These are phyloP conservation scores for Athalia cordata DNA, from an alignment of 2,888 invertebrate species.

Conservation along the genomic window DNA sequence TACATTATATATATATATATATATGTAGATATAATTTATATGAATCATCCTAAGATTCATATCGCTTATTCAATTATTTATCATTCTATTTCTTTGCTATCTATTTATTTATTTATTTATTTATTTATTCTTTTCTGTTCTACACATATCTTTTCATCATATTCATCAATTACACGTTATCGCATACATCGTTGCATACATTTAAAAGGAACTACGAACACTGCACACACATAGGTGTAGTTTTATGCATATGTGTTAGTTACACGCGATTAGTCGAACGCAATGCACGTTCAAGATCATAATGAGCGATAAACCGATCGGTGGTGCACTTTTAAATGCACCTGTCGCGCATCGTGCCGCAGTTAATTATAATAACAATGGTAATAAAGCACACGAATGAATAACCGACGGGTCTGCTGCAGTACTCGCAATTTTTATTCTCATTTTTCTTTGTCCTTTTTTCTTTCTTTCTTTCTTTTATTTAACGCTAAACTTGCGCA, in stretches of 20 bases:
- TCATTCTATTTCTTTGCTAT: background rate
- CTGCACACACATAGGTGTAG: background rate
- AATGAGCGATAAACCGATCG: conserved; percentile 18
- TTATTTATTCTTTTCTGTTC: background rate
- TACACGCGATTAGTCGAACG: conserved; percentile 3
- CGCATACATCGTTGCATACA: too few species aligned
- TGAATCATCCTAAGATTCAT: background rate
- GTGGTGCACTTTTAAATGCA: conserved; percentile 23
- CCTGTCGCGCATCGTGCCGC: conserved; percentile 2
- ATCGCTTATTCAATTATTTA: background rate
- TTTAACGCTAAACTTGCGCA: too few species aligned
- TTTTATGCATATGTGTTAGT: conserved; percentile 1
- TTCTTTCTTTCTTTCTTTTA: too few species aligned
- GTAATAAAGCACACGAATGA: too few species aligned
- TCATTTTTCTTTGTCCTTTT: too few species aligned
- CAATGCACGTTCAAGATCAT: conserved; percentile 20
- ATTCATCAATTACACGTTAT: background rate
- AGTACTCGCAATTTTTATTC: background rate
- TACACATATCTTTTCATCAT: background rate
- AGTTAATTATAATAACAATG: too few species aligned
- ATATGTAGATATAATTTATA: too few species aligned
- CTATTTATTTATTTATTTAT: background rate
- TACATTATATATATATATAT: too few species aligned
- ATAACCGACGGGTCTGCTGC: too few species aligned
- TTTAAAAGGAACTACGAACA: background rate